Evolutionary conservation across 2,888 invertebrate species (phyloP).

Genomic region (Hirtodrosophila confusa): DNA sequence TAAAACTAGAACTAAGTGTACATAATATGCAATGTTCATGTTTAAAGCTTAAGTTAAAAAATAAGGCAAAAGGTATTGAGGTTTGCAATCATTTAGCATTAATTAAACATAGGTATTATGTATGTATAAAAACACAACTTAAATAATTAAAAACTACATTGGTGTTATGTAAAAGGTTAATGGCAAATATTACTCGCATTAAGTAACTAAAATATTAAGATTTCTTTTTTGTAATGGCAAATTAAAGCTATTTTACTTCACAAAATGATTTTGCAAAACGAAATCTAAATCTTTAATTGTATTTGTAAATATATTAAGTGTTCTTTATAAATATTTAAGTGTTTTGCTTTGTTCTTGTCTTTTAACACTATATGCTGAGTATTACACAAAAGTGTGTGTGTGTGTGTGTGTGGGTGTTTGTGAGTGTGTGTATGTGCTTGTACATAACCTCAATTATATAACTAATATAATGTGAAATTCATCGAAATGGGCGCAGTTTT

Average conservation of each 20-base stretch:
- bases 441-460: constrained; percentile 64
- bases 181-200: constrained; percentile 64
- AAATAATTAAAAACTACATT: constrained; percentile 43
- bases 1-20: constrained; percentile 60
- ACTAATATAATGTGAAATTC: constrained; percentile 58
- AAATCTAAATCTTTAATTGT: constrained; percentile 28
- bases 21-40: constrained; percentile 31
- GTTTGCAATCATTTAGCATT: constrained; percentile 56
- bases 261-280: constrained; percentile 41
- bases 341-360: constrained; percentile 26
- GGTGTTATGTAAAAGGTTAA: constrained; percentile 38
- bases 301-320: constrained; percentile 35
- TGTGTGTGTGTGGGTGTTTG: constrained; percentile 24
- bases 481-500: constrained; percentile 53
- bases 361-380: constrained; percentile 41
- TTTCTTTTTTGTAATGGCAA: constrained; percentile 73
- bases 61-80: constrained; percentile 75
- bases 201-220: constrained; percentile 59
- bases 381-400: constrained; percentile 22
- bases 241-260: constrained; percentile 80
- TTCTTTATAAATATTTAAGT: constrained; percentile 34
- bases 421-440: constrained; percentile 37
- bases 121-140: constrained; percentile 42
- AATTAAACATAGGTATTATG: constrained; percentile 29
- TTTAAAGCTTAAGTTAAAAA: constrained; percentile 67